Base-by-base conservation (phyloP, 1,140 invertebrate genomes). In the Oscheius sp. region DNA sequence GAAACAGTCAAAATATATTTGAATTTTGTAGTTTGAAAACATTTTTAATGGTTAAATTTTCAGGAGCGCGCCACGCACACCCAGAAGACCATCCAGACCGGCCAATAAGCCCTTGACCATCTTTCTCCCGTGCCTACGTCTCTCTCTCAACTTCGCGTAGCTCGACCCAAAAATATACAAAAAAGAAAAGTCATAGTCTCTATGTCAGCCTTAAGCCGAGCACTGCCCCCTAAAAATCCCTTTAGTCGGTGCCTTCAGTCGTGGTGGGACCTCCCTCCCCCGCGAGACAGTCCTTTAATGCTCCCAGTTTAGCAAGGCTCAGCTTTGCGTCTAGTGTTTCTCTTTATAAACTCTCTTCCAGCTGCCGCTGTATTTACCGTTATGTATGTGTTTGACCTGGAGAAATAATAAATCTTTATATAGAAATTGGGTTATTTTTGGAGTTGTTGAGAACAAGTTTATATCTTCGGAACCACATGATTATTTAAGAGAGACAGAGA, bases 21-120 rank as follows among this genome's bases (percentile, higher is more conserved):
- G n/a, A 42, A 42, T 42, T 42, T 42, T 42, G 38, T 10, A 10
- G n/a, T n/a, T 26, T 13, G 23, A 55, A 4, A 55, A 23, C 28
- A 4, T 13, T 4, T 55, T 23, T 4, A n/a, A n/a, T n/a, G n/a
- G n/a, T n/a, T n/a, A 20, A 55, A 13, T 55, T 55, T 55, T 55
- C 49, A 55, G 65, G 84, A 86, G 64, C 78, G 85, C 52, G 85
- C 85, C 29, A 86, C 85, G 7, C 85, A 85, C 79, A 81, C 80
- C 23, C 85, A 85, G 73, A 86, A 84, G 69, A 85, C 85, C 10
- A 75, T 84, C 26, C 82, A 83, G 68, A 82, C 79, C 49, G 82
- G 82, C 61, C 82, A 84, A 72, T 83, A 83, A 77, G 45, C 35
- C 46, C 34, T 59, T 29, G 23, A 18, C 13, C n/a, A 31, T 20